phyloP scores from a whole-genome alignment of 2,113 vertebrate species.

The Notothenia rossii region DNA sequence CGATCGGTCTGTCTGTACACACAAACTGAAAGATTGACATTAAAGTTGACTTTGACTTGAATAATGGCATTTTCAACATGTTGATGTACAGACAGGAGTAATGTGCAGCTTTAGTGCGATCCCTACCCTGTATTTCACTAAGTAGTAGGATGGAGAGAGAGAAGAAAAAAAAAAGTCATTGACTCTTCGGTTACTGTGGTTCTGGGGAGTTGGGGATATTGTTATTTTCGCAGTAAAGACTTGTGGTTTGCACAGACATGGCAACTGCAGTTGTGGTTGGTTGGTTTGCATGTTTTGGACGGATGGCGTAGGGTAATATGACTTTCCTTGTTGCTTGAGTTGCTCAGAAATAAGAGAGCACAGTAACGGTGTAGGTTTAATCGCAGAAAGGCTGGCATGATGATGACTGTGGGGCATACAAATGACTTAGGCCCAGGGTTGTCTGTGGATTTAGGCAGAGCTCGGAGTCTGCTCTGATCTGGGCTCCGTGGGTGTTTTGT shows the following conservation, averaged over 20 bases:
- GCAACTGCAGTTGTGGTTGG: slow-evolving; percentile 60
- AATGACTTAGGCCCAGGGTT: slow-evolving; percentile 29
- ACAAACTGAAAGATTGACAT: too few relatives aligned
- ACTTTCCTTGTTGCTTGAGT: slow-evolving; percentile 37
- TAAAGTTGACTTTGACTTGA: not conserved
- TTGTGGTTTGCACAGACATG: slow-evolving; percentile 62
- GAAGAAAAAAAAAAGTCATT: slow-evolving; percentile 26
- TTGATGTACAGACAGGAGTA: slow-evolving; percentile 29
- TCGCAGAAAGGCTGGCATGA: slow-evolving; percentile 36
- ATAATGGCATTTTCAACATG: slow-evolving; percentile 8
- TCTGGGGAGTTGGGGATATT: slow-evolving; percentile 41
- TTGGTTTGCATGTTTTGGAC: slow-evolving; percentile 59
- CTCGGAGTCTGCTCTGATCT: slow-evolving; percentile 63
- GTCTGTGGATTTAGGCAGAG: slow-evolving; percentile 48
- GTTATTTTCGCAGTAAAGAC: slow-evolving; percentile 59
- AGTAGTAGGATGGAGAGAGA: not conserved
- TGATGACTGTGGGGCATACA: slow-evolving; percentile 13
- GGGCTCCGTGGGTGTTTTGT: slow-evolving; percentile 58
- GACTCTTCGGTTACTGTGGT: slow-evolving; percentile 52
- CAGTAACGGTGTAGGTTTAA: slow-evolving; percentile 4
- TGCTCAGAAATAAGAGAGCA: slow-evolving; percentile 31
- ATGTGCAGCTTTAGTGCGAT: slow-evolving; percentile 3
- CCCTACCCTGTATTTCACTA: slow-evolving; percentile 23
- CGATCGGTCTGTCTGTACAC: too few relatives aligned
- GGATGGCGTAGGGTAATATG: slow-evolving; percentile 27